Conservation (phyloP, 2,888 invertebrate species). For the Oithona nana region DNA sequence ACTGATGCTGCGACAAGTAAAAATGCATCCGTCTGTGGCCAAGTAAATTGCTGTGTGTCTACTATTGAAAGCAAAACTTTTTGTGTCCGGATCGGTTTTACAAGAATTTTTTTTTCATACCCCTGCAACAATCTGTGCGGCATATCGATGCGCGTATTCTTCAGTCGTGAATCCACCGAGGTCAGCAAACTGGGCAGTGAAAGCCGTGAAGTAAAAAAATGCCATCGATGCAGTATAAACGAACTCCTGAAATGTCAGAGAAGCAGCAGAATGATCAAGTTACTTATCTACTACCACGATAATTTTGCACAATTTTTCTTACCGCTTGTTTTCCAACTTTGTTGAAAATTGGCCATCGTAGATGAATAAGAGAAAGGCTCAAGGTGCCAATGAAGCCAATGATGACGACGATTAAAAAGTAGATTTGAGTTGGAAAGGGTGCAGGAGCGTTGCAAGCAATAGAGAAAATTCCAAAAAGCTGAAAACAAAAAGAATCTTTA, state of each 20-base stretch:
- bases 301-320: no score
- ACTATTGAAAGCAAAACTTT: no score
- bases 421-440: conserved; percentile 41
- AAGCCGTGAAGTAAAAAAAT: conserved; percentile 53
- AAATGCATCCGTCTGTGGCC: no score
- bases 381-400: conserved; percentile 60
- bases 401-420: conserved; percentile 69
- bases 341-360: not conserved
- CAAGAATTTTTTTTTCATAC: no score
- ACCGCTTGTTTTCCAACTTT: not conserved
- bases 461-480: conserved; percentile 63
- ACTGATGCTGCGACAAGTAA: no score
- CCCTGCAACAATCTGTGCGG: not conserved
- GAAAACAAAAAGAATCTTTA: no score
- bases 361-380: conserved; percentile 47
- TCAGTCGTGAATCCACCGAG: conserved; percentile 26
- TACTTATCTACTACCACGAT: no score
- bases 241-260: conserved; percentile 46
- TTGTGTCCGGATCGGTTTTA: no score
- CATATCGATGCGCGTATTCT: conserved; percentile 18
- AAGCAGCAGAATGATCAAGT: no score
- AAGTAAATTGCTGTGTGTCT: no score
- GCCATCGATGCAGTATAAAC: conserved; percentile 49
- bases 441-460: conserved; percentile 59
- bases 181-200: conserved; percentile 51